Percentiles rank a stretch among this genome's conserved stretches.
phyloP scores from a whole-genome alignment of 2,888 invertebrate genomes.

The Augochlorella aurata region DNA sequence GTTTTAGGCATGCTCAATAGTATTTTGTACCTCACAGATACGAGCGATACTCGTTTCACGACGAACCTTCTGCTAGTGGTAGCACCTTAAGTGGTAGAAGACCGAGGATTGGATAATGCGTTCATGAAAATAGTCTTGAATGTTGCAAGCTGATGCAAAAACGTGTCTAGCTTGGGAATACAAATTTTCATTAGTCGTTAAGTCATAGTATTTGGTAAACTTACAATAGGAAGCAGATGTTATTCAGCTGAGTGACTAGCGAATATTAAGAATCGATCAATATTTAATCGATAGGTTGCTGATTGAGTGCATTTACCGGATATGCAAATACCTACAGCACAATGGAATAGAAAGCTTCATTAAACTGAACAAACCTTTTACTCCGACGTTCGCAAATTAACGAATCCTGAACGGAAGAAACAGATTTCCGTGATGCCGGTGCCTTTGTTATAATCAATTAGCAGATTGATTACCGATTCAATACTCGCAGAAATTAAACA shows the following conservation, averaged over 20 bases:
- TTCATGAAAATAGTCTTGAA: background rate
- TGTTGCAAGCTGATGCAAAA: background rate
- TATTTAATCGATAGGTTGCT: background rate
- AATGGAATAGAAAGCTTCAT: background rate
- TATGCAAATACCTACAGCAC: background rate
- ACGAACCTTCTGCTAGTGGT: background rate
- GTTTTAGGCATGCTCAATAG: background rate
- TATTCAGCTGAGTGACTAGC: background rate
- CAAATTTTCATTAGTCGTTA: background rate
- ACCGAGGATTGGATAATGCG: background rate
- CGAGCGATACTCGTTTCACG: background rate
- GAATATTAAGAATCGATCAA: background rate
- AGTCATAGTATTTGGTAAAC: background rate
- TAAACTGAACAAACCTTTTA: background rate
- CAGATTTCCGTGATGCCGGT: background rate
- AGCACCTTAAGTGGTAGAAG: background rate
- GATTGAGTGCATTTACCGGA: background rate
- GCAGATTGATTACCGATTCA: background rate
- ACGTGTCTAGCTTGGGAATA: background rate
- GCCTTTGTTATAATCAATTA: background rate
- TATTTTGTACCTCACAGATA: slow-evolving; percentile 1
- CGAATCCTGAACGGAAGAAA: background rate
- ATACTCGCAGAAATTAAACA: background rate
- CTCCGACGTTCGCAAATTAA: background rate
- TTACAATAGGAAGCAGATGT: background rate